Evolutionary conservation across 2,888 invertebrate species (phyloP).

Genomic region (Amphipyra tragopoginis): DNA sequence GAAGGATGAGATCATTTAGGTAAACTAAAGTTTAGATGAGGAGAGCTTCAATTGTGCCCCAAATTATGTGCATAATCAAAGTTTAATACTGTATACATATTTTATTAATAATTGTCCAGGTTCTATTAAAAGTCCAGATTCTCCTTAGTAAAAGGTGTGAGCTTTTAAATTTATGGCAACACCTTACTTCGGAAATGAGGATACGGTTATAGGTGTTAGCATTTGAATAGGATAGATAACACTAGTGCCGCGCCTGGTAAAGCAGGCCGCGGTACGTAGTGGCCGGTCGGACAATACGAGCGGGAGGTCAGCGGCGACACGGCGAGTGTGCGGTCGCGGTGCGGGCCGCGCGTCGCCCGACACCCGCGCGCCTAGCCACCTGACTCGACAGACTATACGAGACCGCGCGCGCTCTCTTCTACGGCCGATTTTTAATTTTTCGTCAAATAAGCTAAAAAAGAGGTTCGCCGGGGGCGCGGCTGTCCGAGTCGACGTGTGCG

Average conservation of each 20-base stretch:
- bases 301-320: slow-evolving; percentile 44
- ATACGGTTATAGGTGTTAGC: slow-evolving; percentile 48
- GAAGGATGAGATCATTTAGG: slow-evolving; percentile 4
- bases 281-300: slow-evolving; percentile 48
- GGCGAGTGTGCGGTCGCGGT: slow-evolving; percentile 57
- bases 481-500: slow-evolving; percentile 89
- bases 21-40: slow-evolving; percentile 13
- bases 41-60: slow-evolving; percentile 11
- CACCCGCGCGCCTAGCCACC: slow-evolving; percentile 88
- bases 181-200: slow-evolving; percentile 6
- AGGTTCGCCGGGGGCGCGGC: slow-evolving; percentile 90
- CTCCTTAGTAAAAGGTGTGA: background rate
- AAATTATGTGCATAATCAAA: background rate
- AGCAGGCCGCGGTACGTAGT: slow-evolving; percentile 25
- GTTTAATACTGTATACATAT: no score
- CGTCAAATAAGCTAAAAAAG: slow-evolving; percentile 60
- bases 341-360: slow-evolving; percentile 77
- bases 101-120: no score
- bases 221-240: slow-evolving; percentile 60
- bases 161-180: slow-evolving; percentile 1
- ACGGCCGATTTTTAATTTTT: slow-evolving; percentile 62
- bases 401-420: slow-evolving; percentile 81
- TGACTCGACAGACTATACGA: slow-evolving; percentile 57
- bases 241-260: slow-evolving; percentile 27
- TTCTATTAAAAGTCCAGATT: background rate